Evolutionary conservation across 2,888 invertebrate species (phyloP), one percentile per base, ranked within the genome.

Genomic region (Macropis europaea): DNA sequence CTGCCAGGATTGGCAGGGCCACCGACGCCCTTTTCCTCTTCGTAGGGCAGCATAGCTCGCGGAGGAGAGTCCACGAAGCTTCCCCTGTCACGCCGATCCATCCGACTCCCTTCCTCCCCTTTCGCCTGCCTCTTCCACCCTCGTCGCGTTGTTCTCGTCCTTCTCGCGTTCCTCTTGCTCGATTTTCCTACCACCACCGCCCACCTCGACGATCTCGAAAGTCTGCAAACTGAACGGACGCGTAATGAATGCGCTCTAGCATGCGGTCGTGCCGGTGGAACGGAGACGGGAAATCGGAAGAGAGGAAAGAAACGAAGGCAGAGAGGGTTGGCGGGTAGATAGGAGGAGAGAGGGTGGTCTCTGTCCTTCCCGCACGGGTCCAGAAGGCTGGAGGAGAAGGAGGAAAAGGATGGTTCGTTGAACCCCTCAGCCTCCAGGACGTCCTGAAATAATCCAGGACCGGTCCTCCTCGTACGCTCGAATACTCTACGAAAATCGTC

Each of bases 201-300:
- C 43, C 15, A 50, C 32, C 57, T 19, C 72, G 67, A 62, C 77
- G 73, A 73, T 74, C 70, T 77, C 76, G 48, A 84, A 84, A 81
- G 79, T 82, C 86, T 73, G 82, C 80, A 76, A 81, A 81, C 79
- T 69, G 77, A 77, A 83, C 84, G 83, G 77, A 57, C 81, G 74
- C 77, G 79, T 83, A 85, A 85, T 79, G 84, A 84, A 82, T 82
- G 82, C 82, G 77, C 76, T 81, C 82, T 77, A 84, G 82, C 82
- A 82, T 77, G 38, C 34, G 48, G 34, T 15, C 26, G 17, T 7
- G 7, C 2, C n/a, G 9, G 36, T 24, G 42, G 11, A 36, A 38
- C 19, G 56, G 26, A 17, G 50, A 28, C 53, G 48, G 26, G 34
- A 7, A 68, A 47, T 54, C 22, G 64, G 53, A 56, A 43, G 34